These are phyloP conservation scores for Menidia beryllina DNA, from an alignment of 2,113 vertebrate genomes.

Conservation along the genomic window DNA sequence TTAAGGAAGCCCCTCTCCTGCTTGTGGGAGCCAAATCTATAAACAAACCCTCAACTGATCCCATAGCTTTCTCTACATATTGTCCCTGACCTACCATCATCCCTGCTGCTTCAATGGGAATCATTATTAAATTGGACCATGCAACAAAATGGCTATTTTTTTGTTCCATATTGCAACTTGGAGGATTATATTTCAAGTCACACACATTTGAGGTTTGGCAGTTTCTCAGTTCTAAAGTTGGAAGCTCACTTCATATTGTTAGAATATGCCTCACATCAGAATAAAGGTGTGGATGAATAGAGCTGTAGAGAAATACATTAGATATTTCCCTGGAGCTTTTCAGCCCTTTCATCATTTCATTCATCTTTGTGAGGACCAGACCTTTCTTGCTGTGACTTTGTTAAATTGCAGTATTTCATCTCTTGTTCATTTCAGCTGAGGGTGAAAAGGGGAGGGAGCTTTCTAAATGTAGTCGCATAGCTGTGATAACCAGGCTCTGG, in stretches of 20 bases:
- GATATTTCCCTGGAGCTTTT: constrained; percentile 64
- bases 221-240: constrained; percentile 50
- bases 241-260: constrained; percentile 46
- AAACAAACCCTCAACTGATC: constrained; percentile 71
- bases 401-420: constrained; percentile 84
- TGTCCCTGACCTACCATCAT: constrained; percentile 66
- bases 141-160: constrained; percentile 58
- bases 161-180: constrained; percentile 40
- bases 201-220: constrained; percentile 35
- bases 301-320: constrained; percentile 58
- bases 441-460: constrained; percentile 64
- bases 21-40: constrained; percentile 72
- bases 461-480: constrained; percentile 70
- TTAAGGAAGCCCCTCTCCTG: constrained; percentile 72
- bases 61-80: constrained; percentile 56
- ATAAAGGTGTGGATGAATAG: constrained; percentile 51
- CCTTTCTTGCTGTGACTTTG: constrained; percentile 73
- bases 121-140: constrained; percentile 72
- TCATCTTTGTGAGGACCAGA: constrained; percentile 60
- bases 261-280: constrained; percentile 38
- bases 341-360: constrained; percentile 58
- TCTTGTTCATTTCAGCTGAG: constrained; percentile 86
- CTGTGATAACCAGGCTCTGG: constrained; percentile 74
- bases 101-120: constrained; percentile 61
- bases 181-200: constrained; percentile 53